Percentiles rank a stretch among this genome's conserved stretches.
Conservation (phyloP, 2,113 vertebrate genomes). For the Trematocara nigrifrons region DNA sequence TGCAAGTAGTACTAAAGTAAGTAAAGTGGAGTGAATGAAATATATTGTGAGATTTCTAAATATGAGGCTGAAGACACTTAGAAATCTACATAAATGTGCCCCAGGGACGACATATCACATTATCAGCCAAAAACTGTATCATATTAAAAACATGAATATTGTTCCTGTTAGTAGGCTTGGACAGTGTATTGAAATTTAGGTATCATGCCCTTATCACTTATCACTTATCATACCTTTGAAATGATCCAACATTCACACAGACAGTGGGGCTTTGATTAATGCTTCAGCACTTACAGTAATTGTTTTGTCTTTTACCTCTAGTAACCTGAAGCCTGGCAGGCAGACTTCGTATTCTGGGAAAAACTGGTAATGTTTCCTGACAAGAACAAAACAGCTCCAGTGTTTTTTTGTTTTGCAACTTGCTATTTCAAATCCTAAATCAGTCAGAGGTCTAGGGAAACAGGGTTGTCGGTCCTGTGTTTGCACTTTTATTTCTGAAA, state of each 20-base stretch:
- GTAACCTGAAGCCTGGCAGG: conserved; percentile 6
- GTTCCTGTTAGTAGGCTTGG: background rate
- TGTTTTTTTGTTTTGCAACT: background rate
- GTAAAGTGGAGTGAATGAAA: background rate
- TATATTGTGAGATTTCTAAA: background rate
- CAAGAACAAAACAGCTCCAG: background rate
- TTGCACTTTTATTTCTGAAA: background rate
- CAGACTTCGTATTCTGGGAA: background rate
- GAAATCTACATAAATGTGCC: background rate
- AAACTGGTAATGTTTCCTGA: background rate
- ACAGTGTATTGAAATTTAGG: background rate
- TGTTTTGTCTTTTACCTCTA: conserved; percentile 16
- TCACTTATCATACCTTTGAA: background rate
- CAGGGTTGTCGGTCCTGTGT: background rate
- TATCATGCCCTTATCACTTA: background rate
- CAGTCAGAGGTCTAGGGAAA: background rate
- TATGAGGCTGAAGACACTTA: background rate
- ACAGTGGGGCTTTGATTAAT: background rate
- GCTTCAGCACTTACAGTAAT: background rate
- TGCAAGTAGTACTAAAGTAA: background rate
- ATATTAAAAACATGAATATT: background rate
- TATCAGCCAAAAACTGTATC: background rate
- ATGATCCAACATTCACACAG: background rate
- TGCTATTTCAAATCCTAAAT: background rate
- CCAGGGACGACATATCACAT: accelerated